Base-by-base conservation (phyloP, 1,140 invertebrate genomes). In the Cardiocondyla obscurior region DNA sequence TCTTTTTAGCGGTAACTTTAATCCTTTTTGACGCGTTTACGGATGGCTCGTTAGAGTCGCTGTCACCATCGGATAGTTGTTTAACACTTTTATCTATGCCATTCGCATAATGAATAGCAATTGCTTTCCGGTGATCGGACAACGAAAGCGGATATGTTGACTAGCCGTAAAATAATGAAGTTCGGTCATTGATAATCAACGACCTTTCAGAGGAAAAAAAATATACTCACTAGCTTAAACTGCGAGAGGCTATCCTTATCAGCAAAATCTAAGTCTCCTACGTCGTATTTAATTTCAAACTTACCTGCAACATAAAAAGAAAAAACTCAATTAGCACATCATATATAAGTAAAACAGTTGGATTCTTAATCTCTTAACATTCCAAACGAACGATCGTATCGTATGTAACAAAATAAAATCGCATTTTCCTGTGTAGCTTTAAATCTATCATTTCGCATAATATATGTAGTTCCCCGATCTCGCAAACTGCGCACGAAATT, bases 61-160 rank as follows among this genome's bases (percentile, higher is more conserved):
- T 62, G 62, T 53, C 44, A 67, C 28, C 14, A n/a, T 19, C 39
- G 8, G 7, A 5, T 25, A 14, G 14, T 42, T 53, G 62, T 79
- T 79, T 67, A 79, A 12, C 44, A 64, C 60, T 67, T 51, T 77
- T 69, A 79, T 79, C 74, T 79, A 79, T 79, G 74, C 74, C 22
- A 25, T 36, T 42, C 49, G 62, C 74, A 79, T 79, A 79, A 79
- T 79, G 74, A 79, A 79, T 79, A 69, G 30, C 46, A 69, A 79
- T 79, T 67, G 69, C 51, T 53, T 79, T 79, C 74, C 74, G 74
- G 74, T 79, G 55, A 19, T 44, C 70, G 44, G 19, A 44, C 72
- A 77, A 51, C 62, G 74, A 69, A 79, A 79, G 46, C 74, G 74
- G 74, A 79, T n/a, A n/a, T 53, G 62, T 53, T 46, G 60, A 19